Conservation (phyloP, 2,113 vertebrate genomes). For the Ancistrus triradiatus region DNA sequence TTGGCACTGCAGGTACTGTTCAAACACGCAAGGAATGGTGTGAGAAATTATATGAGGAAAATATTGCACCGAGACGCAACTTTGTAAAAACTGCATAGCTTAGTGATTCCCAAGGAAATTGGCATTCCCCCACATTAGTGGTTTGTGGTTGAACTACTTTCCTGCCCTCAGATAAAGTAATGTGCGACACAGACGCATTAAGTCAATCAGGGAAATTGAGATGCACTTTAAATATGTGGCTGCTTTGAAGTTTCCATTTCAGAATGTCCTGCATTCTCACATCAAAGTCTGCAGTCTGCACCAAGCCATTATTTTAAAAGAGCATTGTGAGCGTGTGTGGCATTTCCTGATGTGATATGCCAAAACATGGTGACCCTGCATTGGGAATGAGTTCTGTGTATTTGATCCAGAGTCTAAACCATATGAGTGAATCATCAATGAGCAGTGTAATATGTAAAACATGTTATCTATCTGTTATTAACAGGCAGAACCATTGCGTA, state of each 20-base stretch:
- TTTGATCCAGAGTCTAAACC: background rate
- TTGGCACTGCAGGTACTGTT: too few relatives aligned
- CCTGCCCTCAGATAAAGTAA: slow-evolving; percentile 52
- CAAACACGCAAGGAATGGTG: too few relatives aligned
- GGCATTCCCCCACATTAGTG: slow-evolving; percentile 2
- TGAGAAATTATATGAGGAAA: background rate
- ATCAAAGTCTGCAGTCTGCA: slow-evolving; percentile 59
- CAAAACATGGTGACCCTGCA: background rate
- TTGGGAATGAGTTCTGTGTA: background rate
- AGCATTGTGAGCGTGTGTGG: slow-evolving; percentile 31
- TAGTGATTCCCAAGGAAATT: background rate
- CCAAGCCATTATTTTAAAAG: slow-evolving; percentile 60
- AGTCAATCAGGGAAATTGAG: slow-evolving; percentile 60
- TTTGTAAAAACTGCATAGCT: background rate
- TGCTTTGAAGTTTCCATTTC: slow-evolving; percentile 71
- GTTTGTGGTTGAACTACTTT: slow-evolving; percentile 6
- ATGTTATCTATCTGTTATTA: too few relatives aligned
- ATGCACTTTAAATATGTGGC: slow-evolving; percentile 55
- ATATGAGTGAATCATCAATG: too few relatives aligned
- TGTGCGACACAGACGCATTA: slow-evolving; percentile 48
- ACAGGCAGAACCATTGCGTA: too few relatives aligned
- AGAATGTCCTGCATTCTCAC: slow-evolving; percentile 49
- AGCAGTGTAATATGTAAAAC: too few relatives aligned
- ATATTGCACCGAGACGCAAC: background rate
- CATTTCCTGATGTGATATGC: slow-evolving; percentile 28